A percentile compares a stretch with the other conserved stretches of the same genome.
phyloP scores from a whole-genome alignment of 2,888 invertebrate species.

The Nebria brevicollis region DNA sequence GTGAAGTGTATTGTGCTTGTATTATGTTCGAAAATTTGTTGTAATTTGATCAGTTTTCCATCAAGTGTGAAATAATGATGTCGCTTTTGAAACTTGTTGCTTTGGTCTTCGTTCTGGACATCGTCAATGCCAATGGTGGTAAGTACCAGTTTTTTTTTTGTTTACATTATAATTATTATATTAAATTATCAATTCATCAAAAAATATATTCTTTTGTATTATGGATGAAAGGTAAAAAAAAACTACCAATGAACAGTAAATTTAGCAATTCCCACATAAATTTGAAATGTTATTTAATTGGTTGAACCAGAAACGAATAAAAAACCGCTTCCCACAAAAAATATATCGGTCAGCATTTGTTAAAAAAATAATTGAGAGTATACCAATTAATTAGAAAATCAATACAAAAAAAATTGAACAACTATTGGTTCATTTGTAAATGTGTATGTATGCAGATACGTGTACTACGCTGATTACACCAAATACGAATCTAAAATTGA shows the following conservation, averaged over 20 bases:
- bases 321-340: too few relatives aligned
- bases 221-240: too few relatives aligned
- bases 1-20: constrained; percentile 24
- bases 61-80: constrained; percentile 44
- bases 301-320: too few relatives aligned
- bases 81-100: constrained; percentile 42
- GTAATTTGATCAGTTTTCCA: constrained; percentile 44
- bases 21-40: constrained; percentile 41
- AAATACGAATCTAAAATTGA: constrained; percentile 40
- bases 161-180: too few relatives aligned
- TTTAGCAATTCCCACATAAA: too few relatives aligned
- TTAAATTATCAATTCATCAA: too few relatives aligned
- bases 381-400: constrained; percentile 4
- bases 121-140: constrained; percentile 38
- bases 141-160: neutral
- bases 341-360: neutral
- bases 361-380: neutral
- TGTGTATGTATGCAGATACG: constrained; percentile 23
- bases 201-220: too few relatives aligned
- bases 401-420: neutral
- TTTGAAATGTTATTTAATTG: too few relatives aligned
- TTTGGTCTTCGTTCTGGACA: constrained; percentile 35
- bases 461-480: constrained; percentile 22
- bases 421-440: constrained; percentile 4
- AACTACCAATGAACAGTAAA: too few relatives aligned